A percentile compares a stretch with the other conserved stretches of the same genome.
phyloP scores from a whole-genome alignment of 2,113 vertebrate species.

The Catagonus wagneri region DNA sequence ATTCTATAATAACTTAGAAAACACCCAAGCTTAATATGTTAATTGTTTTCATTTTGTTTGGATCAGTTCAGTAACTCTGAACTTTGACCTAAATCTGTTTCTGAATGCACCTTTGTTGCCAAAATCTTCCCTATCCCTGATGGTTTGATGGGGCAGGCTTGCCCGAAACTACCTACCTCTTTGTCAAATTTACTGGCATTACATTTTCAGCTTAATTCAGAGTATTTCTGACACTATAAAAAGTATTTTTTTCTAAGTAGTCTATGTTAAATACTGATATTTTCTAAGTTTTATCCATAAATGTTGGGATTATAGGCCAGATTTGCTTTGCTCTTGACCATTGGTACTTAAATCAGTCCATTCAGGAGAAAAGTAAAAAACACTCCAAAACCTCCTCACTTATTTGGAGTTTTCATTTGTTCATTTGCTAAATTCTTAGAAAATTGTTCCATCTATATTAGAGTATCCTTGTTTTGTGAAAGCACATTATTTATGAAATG shows the following conservation, averaged over 20 bases:
- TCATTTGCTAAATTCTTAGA: not conserved
- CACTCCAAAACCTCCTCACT: not conserved
- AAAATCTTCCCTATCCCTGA: not conserved
- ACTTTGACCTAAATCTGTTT: conserved; percentile 26
- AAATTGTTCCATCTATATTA: not conserved
- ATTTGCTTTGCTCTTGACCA: not conserved
- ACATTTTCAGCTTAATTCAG: not conserved
- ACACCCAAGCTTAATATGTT: conserved; percentile 39
- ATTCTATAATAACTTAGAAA: conserved; percentile 22
- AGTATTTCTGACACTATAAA: not conserved
- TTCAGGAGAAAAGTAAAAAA: not conserved
- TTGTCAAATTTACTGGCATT: not conserved
- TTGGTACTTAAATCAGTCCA: not conserved
- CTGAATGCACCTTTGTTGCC: not conserved
- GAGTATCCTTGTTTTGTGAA: not conserved
- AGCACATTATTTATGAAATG: not conserved
- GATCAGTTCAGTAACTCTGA: not conserved
- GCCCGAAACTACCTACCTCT: not conserved
- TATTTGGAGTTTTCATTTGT: not conserved
- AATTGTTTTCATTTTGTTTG: conserved; percentile 39
- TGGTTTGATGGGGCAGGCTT: not conserved
- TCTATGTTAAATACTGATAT: not conserved
- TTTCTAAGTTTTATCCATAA: not conserved
- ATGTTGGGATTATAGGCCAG: not conserved
- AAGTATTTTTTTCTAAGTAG: not conserved